Evolutionary conservation across 2,888 invertebrate genomes (phyloP).

Genomic region (Chironomus riparius): DNA sequence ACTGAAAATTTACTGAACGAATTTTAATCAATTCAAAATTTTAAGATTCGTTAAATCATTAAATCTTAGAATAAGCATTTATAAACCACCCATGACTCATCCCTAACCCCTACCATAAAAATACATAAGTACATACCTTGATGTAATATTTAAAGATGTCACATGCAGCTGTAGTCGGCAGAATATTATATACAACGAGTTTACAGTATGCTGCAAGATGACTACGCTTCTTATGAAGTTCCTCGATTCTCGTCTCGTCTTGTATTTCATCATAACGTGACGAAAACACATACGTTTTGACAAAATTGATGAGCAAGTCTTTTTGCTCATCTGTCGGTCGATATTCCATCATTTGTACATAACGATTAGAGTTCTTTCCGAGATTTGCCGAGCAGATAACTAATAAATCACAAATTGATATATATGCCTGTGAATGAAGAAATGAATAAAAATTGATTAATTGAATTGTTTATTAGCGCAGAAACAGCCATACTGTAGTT

Average conservation of each 20-base stretch:
- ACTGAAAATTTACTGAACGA: too few species aligned
- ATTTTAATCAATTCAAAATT: too few species aligned
- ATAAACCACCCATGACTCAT: background rate
- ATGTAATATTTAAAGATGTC: conserved; percentile 97
- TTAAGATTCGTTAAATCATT: background rate
- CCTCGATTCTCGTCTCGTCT: conserved; percentile 95
- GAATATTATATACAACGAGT: conserved; percentile 92
- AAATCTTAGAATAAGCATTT: background rate
- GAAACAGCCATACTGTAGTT: too few species aligned
- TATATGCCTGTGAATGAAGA: conserved; percentile 60
- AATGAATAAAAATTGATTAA: conserved; percentile 12
- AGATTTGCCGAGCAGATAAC: conserved; percentile 87
- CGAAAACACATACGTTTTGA: conserved; percentile 88
- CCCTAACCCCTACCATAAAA: background rate
- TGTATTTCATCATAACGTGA: conserved; percentile 87
- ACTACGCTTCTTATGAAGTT: conserved; percentile 90
- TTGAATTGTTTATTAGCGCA: background rate
- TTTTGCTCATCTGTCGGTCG: conserved; percentile 73
- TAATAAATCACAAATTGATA: conserved; percentile 89
- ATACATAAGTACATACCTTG: conserved; percentile 52
- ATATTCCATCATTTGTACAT: conserved; percentile 57
- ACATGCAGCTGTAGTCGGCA: conserved; percentile 84
- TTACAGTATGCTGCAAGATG: conserved; percentile 96
- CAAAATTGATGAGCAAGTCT: conserved; percentile 77
- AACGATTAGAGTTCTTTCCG: conserved; percentile 43